Conservation (phyloP, 2,888 invertebrate species). For the Eulithis prunata region DNA sequence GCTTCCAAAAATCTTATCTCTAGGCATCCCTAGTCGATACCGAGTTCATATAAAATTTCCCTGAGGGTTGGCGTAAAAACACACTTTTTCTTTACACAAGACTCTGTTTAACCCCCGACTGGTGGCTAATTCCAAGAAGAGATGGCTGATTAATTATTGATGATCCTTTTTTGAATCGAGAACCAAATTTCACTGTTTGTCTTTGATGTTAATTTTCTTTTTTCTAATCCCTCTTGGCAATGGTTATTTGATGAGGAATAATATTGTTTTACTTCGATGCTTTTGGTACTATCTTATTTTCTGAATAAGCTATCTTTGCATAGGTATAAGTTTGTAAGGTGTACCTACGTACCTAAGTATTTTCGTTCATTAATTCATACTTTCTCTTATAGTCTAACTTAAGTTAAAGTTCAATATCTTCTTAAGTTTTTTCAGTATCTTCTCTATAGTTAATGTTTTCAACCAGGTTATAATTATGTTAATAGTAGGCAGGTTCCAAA, state of each 20-base stretch:
- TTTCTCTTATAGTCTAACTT: no score
- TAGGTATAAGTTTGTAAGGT: no score
- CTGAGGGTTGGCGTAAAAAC: constrained; percentile 68
- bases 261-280: constrained; percentile 48
- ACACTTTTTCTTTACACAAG: constrained; percentile 66
- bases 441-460: no score
- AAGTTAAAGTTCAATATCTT: no score
- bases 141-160: constrained; percentile 82
- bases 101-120: constrained; percentile 74
- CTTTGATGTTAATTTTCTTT: constrained; percentile 74
- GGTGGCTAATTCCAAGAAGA: constrained; percentile 78
- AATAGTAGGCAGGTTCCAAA: no score
- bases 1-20: constrained; percentile 49
- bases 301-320: no score
- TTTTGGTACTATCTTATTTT: neutral
- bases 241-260: constrained; percentile 67
- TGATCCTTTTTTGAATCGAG: constrained; percentile 67
- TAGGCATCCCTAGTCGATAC: constrained; percentile 60
- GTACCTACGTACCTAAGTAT: no score
- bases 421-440: no score
- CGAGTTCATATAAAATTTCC: constrained; percentile 79
- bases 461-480: no score
- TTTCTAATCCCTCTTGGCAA: constrained; percentile 61
- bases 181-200: constrained; percentile 65
- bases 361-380: no score